phyloP scores from a whole-genome alignment of 2,888 invertebrate genomes.

The Imbricaverruca yamaguchii region DNA sequence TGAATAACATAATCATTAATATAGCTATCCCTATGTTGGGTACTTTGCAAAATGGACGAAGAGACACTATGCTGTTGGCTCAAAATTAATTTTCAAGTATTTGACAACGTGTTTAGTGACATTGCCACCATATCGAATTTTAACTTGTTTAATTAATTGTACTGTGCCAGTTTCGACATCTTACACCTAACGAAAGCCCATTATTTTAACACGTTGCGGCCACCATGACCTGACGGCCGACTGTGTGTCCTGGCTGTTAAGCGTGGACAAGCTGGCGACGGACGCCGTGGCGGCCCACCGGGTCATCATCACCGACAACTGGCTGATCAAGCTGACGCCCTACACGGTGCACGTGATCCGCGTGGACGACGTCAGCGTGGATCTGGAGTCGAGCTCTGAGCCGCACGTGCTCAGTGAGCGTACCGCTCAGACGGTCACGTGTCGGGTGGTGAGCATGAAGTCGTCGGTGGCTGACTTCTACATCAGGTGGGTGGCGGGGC shows the following conservation, averaged over 20 bases:
- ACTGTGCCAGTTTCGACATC: too few relatives aligned
- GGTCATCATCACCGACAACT: conserved; percentile 15
- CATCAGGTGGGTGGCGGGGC: not conserved
- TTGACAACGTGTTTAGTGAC: too few relatives aligned
- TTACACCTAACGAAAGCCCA: too few relatives aligned
- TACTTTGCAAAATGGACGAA: too few relatives aligned
- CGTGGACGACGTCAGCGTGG: conserved; percentile 2
- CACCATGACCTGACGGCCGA: too few relatives aligned
- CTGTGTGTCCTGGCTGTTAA: not conserved
- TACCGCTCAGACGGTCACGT: conserved; percentile 1
- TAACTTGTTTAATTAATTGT: too few relatives aligned
- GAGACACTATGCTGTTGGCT: too few relatives aligned
- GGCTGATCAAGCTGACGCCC: conserved; percentile 3
- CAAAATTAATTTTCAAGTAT: too few relatives aligned
- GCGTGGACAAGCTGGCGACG: not conserved
- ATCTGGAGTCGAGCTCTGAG: conserved; percentile 9
- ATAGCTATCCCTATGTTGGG: too few relatives aligned
- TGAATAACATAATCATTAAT: too few relatives aligned
- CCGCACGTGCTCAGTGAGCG: conserved; percentile 13
- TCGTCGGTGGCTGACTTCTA: not conserved
- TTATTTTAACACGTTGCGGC: too few relatives aligned
- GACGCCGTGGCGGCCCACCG: conserved; percentile 4
- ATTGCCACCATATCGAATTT: too few relatives aligned
- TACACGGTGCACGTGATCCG: not conserved
- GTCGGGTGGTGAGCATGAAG: conserved; percentile 5